Percentiles rank a stretch among this genome's conserved stretches.
These are phyloP conservation scores for Laspeyria flexula DNA, from an alignment of 2,888 invertebrate genomes.

Conservation along the genomic window DNA sequence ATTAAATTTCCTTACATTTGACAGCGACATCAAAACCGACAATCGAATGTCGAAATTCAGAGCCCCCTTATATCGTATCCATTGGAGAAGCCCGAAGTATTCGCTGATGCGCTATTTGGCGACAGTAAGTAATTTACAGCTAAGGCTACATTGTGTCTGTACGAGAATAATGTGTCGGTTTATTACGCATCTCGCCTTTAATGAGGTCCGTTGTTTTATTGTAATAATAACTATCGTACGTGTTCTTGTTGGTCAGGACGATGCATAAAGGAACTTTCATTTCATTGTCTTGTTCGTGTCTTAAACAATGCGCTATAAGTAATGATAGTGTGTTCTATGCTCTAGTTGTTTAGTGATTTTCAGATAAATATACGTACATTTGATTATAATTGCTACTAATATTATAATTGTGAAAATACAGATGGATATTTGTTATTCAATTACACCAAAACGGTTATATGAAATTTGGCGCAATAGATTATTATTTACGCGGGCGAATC, in stretches of 20 bases:
- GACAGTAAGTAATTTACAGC: slow-evolving; percentile 83
- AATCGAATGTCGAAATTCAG: too few relatives aligned
- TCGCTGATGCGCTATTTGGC: slow-evolving; percentile 78
- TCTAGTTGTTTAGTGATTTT: neutral
- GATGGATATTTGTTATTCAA: too few relatives aligned
- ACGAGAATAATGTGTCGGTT: slow-evolving; percentile 73
- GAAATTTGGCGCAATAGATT: too few relatives aligned
- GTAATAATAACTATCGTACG: slow-evolving; percentile 23
- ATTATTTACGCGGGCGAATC: too few relatives aligned
- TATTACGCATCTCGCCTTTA: slow-evolving; percentile 76
- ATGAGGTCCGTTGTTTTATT: slow-evolving; percentile 63
- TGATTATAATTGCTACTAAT: too few relatives aligned
- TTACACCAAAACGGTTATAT: too few relatives aligned
- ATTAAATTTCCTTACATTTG: too few relatives aligned
- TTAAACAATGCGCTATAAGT: neutral
- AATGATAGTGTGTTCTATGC: neutral
- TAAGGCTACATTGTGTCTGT: slow-evolving; percentile 69
- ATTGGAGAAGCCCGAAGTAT: slow-evolving; percentile 68
- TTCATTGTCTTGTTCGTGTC: slow-evolving; percentile 1
- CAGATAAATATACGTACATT: too few relatives aligned
- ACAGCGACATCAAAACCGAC: too few relatives aligned
- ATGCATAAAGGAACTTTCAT: slow-evolving; percentile 1
- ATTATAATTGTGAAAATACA: too few relatives aligned
- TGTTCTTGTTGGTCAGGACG: slow-evolving; percentile 11
- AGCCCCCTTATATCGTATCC: slow-evolving; percentile 42